Conservation (phyloP, 1,140 invertebrate species). For the Cylas formicarius region DNA sequence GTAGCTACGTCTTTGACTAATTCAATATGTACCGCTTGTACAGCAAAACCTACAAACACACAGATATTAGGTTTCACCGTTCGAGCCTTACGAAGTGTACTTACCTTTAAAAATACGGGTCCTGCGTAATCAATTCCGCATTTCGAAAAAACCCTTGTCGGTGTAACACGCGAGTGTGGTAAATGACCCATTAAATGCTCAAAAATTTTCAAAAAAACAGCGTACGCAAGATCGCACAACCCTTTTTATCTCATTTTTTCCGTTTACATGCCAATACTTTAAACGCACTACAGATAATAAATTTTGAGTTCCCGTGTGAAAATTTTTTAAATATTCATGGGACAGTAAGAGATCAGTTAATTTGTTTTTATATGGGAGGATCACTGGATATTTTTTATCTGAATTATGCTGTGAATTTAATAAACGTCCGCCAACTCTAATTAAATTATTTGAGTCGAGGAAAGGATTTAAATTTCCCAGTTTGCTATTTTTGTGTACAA, state of each 20-base stretch:
- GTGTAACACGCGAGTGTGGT: slow-evolving; percentile 22
- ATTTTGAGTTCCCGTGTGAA: slow-evolving; percentile 21
- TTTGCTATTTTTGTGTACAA: slow-evolving; percentile 11
- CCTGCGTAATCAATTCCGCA: slow-evolving; percentile 31
- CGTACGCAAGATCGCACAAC: slow-evolving; percentile 31
- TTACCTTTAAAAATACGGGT: slow-evolving; percentile 28
- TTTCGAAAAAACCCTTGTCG: slow-evolving; percentile 10
- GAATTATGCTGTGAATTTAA: slow-evolving; percentile 25
- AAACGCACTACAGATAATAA: slow-evolving; percentile 2
- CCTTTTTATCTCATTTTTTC: slow-evolving; percentile 20
- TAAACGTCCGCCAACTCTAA: slow-evolving; percentile 43
- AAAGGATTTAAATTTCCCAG: slow-evolving; percentile 32
- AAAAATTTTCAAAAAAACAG: slow-evolving; percentile 31
- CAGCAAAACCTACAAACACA: slow-evolving; percentile 32
- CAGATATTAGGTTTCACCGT: slow-evolving; percentile 22
- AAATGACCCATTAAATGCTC: slow-evolving; percentile 31
- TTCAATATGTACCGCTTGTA: slow-evolving; percentile 43
- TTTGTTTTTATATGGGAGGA: slow-evolving; percentile 22
- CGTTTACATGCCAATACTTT: slow-evolving; percentile 27
- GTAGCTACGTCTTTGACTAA: slow-evolving; percentile 34
- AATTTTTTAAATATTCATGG: slow-evolving; percentile 18
- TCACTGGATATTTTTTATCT: slow-evolving; percentile 31
- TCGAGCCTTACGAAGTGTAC: slow-evolving; percentile 7
- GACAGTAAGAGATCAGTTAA: slow-evolving; percentile 25
- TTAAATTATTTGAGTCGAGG: slow-evolving; percentile 36